These are phyloP conservation scores for Mastomys natalensis DNA, from an alignment of 2,113 vertebrate species.

Conservation along the genomic window DNA sequence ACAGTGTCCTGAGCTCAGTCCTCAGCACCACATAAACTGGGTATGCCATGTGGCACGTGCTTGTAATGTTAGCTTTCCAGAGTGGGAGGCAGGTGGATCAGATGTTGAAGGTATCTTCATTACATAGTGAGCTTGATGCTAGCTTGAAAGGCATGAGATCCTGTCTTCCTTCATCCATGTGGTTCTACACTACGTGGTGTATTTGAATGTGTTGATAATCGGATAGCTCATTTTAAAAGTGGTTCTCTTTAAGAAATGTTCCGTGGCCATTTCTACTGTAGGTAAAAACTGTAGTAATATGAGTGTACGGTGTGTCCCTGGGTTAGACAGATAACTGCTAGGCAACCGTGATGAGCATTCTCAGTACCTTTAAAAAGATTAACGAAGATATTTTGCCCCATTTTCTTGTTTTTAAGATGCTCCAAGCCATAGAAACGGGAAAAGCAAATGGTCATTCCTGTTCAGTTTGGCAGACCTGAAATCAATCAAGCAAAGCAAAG, in stretches of 20 bases:
- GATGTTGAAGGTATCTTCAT: background rate
- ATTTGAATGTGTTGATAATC: constrained; percentile 38
- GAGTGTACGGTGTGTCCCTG: background rate
- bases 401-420: constrained; percentile 89
- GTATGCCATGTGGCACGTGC: background rate
- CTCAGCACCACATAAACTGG: background rate
- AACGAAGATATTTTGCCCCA: constrained; percentile 78
- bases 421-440: constrained; percentile 86
- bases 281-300: constrained; percentile 2
- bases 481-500: constrained; percentile 93
- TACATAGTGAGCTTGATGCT: background rate
- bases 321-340: constrained; percentile 22
- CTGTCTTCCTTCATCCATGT: background rate
- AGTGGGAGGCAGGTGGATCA: background rate
- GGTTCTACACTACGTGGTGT: background rate
- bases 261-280: constrained; percentile 36
- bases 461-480: constrained; percentile 94
- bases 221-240: constrained; percentile 49
- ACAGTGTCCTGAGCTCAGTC: background rate
- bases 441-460: constrained; percentile 94
- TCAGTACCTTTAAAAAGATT: constrained; percentile 73
- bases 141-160: background rate
- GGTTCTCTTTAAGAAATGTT: constrained; percentile 22
- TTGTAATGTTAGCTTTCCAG: background rate
- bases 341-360: constrained; percentile 46